Conservation (phyloP, 2,888 invertebrate genomes). For the Lamellibrachia columna region DNA sequence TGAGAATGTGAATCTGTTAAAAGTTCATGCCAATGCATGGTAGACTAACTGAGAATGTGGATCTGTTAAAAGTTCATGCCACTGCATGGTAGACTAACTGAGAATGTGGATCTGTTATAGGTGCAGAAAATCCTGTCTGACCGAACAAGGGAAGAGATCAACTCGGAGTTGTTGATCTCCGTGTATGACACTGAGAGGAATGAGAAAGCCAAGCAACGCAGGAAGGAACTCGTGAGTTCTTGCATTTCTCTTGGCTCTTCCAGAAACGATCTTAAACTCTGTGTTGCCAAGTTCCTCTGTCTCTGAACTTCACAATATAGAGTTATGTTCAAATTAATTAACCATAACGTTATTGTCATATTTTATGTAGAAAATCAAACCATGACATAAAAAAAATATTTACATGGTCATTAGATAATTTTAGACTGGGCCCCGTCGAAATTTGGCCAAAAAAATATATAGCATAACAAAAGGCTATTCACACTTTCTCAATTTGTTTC, state of each 20-base stretch:
- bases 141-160: slow-evolving; percentile 60
- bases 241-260: not conserved
- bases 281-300: not conserved
- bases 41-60: not conserved
- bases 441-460: too few relatives aligned
- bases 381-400: too few relatives aligned
- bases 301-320: not conserved
- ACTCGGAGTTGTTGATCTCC: slow-evolving; percentile 61
- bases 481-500: too few relatives aligned
- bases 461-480: too few relatives aligned
- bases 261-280: not conserved
- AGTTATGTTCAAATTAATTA: not conserved
- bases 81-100: not conserved
- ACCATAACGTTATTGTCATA: too few relatives aligned
- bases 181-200: slow-evolving; percentile 65
- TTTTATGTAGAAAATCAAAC: too few relatives aligned
- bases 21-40: too few relatives aligned
- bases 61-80: not conserved
- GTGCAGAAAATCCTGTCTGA: slow-evolving; percentile 59
- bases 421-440: too few relatives aligned
- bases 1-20: too few relatives aligned
- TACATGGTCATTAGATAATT: too few relatives aligned
- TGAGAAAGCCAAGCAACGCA: slow-evolving; percentile 65
- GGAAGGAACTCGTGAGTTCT: slow-evolving; percentile 59
- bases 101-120: not conserved